Evolutionary conservation across 2,113 vertebrate genomes (phyloP).

Genomic region (Poeciliopsis occidentalis): DNA sequence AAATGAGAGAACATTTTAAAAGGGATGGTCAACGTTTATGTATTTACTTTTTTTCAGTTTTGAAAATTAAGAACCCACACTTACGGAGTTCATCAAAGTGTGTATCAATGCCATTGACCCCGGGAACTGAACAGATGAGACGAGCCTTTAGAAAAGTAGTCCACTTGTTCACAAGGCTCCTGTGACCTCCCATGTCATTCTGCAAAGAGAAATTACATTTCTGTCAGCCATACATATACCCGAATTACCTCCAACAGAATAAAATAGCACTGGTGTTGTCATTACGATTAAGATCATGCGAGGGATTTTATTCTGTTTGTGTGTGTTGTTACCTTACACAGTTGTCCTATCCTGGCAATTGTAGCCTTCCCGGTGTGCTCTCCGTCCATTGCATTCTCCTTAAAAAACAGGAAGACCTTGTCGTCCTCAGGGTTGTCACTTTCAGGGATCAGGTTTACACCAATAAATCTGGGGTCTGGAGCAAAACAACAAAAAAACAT

Average conservation of each 20-base stretch:
- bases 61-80: slow-evolving; percentile 52
- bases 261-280: not conserved
- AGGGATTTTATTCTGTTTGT: slow-evolving; percentile 14
- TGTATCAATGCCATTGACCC: slow-evolving; percentile 94
- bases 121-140: slow-evolving; percentile 93
- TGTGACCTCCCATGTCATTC: slow-evolving; percentile 97
- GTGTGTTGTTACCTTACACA: slow-evolving; percentile 92
- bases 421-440: slow-evolving; percentile 98
- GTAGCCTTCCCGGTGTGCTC: slow-evolving; percentile 96
- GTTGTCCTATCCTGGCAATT: slow-evolving; percentile 95
- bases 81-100: slow-evolving; percentile 97
- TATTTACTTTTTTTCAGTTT: not conserved
- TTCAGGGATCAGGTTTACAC: slow-evolving; percentile 92
- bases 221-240: not conserved
- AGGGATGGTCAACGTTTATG: not conserved
- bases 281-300: not conserved
- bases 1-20: not conserved
- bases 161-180: slow-evolving; percentile 98
- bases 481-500: slow-evolving; percentile 42
- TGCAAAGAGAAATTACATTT: slow-evolving; percentile 52
- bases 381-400: slow-evolving; percentile 96
- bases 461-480: slow-evolving; percentile 91
- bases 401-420: slow-evolving; percentile 98
- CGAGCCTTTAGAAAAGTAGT: slow-evolving; percentile 97
- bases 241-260: not conserved